Percentiles rank a stretch among this genome's conserved stretches.
phyloP scores from a whole-genome alignment of 2,888 invertebrate species.

The Drosophila rellima region DNA sequence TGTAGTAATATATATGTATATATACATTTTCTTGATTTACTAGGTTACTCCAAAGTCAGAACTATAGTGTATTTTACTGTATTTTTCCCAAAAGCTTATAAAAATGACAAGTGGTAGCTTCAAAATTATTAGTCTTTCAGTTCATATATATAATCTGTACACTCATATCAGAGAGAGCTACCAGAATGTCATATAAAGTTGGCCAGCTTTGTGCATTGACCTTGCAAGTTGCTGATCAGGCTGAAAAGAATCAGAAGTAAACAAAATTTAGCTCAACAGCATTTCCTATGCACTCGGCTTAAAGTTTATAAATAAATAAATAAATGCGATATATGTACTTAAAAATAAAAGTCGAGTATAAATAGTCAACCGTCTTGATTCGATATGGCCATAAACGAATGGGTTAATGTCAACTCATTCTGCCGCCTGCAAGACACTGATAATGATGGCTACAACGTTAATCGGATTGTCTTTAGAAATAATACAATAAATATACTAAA shows the following conservation, averaged over 20 bases:
- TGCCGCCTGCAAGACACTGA: background rate
- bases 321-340: slow-evolving; percentile 18
- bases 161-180: slow-evolving; percentile 24
- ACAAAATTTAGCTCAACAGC: slow-evolving; percentile 15
- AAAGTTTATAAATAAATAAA: slow-evolving; percentile 50
- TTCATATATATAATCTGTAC: slow-evolving; percentile 3
- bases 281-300: slow-evolving; percentile 49
- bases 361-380: slow-evolving; percentile 5
- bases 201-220: slow-evolving; percentile 57
- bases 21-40: background rate
- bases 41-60: background rate
- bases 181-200: slow-evolving; percentile 18
- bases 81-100: too few species aligned
- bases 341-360: slow-evolving; percentile 4
- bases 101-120: too few species aligned
- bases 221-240: slow-evolving; percentile 62
- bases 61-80: background rate
- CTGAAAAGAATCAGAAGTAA: slow-evolving; percentile 34
- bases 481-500: background rate
- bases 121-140: background rate
- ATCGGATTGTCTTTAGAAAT: slow-evolving; percentile 5
- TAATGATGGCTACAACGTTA: slow-evolving; percentile 2
- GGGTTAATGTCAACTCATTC: slow-evolving; percentile 57
- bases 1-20: background rate
- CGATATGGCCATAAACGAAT: slow-evolving; percentile 1